A percentile compares a stretch with the other conserved stretches of the same genome.
Evolutionary conservation across 2,888 invertebrate species (phyloP).

Genomic region (Esperia sulphurella): DNA sequence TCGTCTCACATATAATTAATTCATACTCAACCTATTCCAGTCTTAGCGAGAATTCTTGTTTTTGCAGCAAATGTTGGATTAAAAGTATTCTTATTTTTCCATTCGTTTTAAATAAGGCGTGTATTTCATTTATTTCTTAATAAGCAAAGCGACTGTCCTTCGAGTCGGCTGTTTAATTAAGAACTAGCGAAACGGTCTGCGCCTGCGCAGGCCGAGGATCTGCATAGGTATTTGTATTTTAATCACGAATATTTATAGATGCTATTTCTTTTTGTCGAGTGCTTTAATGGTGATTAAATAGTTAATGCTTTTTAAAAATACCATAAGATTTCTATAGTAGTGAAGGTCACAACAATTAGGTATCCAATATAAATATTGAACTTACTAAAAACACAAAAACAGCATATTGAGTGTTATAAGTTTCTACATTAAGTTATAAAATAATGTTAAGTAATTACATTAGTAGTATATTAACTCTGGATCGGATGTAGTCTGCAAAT

Average conservation of each 20-base stretch:
- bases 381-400: no score
- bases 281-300: conserved; percentile 37
- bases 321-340: background rate
- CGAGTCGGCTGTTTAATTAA: conserved; percentile 59
- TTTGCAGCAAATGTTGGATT: conserved; percentile 38
- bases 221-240: conserved; percentile 54
- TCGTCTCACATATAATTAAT: conserved; percentile 11
- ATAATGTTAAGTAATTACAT: no score
- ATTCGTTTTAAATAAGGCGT: conserved; percentile 42
- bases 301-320: conserved; percentile 26
- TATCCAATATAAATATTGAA: background rate
- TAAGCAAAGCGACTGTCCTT: conserved; percentile 49
- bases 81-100: conserved; percentile 29
- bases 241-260: conserved; percentile 56
- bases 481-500: no score
- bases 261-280: conserved; percentile 38
- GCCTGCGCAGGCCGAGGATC: conserved; percentile 26
- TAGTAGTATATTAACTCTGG: no score
- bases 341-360: background rate
- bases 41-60: conserved; percentile 36
- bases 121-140: conserved; percentile 68
- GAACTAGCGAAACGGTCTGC: conserved; percentile 37
- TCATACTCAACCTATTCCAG: conserved; percentile 27
- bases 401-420: no score
- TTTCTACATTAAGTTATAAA: no score